phyloP scores from a whole-genome alignment of 2,797 vertebrate species.

The Sparus aurata region DNA sequence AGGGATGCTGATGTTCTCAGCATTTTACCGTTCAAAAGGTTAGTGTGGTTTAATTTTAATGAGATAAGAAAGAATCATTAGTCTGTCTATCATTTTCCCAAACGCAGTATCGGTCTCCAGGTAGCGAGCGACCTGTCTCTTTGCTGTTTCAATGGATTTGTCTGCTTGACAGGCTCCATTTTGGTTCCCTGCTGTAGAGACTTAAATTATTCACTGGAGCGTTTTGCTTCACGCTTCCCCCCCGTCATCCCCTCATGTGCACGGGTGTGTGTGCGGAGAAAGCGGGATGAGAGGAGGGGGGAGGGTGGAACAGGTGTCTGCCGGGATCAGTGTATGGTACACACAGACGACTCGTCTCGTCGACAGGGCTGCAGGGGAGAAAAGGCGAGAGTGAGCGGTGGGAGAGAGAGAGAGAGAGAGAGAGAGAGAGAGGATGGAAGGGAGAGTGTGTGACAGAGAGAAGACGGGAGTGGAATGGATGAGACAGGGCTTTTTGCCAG shows the following conservation, averaged over 20 bases:
- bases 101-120: conserved; percentile 57
- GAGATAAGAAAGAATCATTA: conserved; percentile 62
- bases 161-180: conserved; percentile 80
- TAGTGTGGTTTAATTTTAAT: conserved; percentile 56
- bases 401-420: conserved; percentile 32
- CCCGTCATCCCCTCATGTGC: conserved; percentile 50
- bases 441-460: conserved; percentile 47
- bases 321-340: conserved; percentile 78
- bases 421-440: neutral
- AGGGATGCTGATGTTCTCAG: conserved; percentile 38
- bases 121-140: conserved; percentile 68
- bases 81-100: conserved; percentile 56
- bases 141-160: conserved; percentile 69
- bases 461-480: conserved; percentile 54
- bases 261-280: conserved; percentile 19
- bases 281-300: conserved; percentile 25
- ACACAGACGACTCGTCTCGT: conserved; percentile 76
- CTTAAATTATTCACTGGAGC: conserved; percentile 86
- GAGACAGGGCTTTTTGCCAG: conserved; percentile 65
- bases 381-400: conserved; percentile 54
- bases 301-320: conserved; percentile 82
- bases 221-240: conserved; percentile 78
- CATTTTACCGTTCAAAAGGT: conserved; percentile 46
- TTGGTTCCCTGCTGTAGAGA: conserved; percentile 78
- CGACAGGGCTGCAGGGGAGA: conserved; percentile 69